phyloP scores from a whole-genome alignment of 2,113 vertebrate genomes.

The Tachycineta bicolor region DNA sequence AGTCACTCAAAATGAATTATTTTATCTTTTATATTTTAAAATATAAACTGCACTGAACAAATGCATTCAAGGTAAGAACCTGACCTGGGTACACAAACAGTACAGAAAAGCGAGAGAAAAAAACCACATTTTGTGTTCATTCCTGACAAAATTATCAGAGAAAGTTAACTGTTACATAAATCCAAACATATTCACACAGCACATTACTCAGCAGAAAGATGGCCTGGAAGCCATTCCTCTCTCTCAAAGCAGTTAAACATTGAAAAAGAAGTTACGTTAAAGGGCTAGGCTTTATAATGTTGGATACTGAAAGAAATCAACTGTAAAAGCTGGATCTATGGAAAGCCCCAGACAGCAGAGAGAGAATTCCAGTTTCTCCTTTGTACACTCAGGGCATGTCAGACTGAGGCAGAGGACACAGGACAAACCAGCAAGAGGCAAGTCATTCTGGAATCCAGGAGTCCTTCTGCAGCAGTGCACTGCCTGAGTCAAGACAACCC shows the following conservation, averaged over 20 bases:
- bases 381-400: neutral
- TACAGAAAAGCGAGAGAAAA: conserved; percentile 6
- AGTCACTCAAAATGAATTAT: neutral
- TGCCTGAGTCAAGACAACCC: neutral
- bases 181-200: neutral
- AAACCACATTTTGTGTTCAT: neutral
- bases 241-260: neutral
- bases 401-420: neutral
- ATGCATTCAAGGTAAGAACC: neutral
- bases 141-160: neutral
- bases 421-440: neutral
- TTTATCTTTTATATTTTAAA: conserved; percentile 24
- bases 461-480: neutral
- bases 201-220: neutral
- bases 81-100: conserved; percentile 7
- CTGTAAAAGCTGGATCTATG: neutral
- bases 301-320: neutral
- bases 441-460: neutral
- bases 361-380: neutral
- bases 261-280: neutral
- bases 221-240: neutral
- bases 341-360: neutral
- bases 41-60: conserved; percentile 42
- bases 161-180: neutral
- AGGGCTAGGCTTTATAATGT: neutral